phyloP scores from a whole-genome alignment of 2,113 vertebrate genomes.

The Phrynosoma blainvillii region DNA sequence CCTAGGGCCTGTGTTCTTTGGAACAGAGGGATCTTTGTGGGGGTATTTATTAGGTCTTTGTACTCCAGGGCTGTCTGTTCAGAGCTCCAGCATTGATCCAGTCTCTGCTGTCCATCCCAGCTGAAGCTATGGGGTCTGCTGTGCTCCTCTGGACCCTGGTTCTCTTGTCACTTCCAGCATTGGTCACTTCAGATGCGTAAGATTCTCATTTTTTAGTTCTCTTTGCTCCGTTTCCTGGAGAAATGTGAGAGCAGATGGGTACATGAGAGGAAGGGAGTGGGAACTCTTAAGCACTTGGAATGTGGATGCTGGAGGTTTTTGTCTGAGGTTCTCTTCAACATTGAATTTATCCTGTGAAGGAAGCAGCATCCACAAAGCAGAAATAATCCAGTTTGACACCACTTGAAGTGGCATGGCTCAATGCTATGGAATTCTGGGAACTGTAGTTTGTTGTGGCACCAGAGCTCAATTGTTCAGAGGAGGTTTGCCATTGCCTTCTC shows the following conservation, averaged over 20 bases:
- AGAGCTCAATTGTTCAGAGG: no score
- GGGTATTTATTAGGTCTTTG: constrained; percentile 36
- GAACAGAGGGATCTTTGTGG: constrained; percentile 10
- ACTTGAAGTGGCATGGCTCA: no score
- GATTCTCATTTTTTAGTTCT: constrained; percentile 42
- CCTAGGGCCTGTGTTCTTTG: constrained; percentile 37
- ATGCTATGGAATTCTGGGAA: no score
- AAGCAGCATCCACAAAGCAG: no score
- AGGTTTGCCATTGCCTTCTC: no score
- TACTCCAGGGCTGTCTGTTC: background rate
- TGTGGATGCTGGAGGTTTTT: no score
- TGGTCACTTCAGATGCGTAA: constrained; percentile 57
- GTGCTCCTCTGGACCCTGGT: constrained; percentile 50
- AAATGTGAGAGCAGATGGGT: background rate
- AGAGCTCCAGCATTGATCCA: constrained; percentile 33
- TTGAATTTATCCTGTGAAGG: no score
- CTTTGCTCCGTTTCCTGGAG: background rate
- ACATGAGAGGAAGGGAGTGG: background rate
- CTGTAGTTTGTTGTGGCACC: no score
- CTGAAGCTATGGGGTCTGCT: constrained; percentile 48
- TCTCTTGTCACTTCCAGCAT: constrained; percentile 35
- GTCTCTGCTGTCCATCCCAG: constrained; percentile 18
- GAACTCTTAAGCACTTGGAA: no score
- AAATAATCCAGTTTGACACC: no score
- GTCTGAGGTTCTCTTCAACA: no score